Evolutionary conservation across 2,797 vertebrate species (phyloP).

Genomic region (Hypotaenidia philippensis): DNA sequence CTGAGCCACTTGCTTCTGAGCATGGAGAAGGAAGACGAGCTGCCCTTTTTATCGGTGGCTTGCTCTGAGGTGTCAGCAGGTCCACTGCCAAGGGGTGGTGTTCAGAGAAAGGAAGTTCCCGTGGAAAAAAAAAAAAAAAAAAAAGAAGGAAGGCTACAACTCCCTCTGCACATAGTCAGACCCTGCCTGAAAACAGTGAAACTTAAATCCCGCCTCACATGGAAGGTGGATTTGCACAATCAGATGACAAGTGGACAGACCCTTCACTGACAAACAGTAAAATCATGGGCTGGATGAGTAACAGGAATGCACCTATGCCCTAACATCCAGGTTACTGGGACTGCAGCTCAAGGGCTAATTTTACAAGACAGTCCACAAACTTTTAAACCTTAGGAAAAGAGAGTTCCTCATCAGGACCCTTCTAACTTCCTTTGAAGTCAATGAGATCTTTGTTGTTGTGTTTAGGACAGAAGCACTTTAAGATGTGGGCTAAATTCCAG

Average conservation of each 20-base stretch:
- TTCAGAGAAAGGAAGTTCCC: conserved; percentile 61
- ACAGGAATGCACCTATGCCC: background rate
- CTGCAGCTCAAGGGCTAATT: background rate
- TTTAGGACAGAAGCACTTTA: background rate
- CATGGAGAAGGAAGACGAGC: conserved; percentile 1
- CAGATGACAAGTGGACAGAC: conserved; percentile 49
- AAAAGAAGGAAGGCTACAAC: background rate
- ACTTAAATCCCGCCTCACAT: conserved; percentile 30
- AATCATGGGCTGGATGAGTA: conserved; percentile 21
- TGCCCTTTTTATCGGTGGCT: conserved; percentile 64
- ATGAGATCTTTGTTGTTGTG: background rate
- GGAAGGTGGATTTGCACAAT: conserved; percentile 51
- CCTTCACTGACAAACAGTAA: conserved; percentile 44
- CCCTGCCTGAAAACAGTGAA: conserved; percentile 32
- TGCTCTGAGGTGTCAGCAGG: conserved; percentile 47
- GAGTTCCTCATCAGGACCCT: background rate
- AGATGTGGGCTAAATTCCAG: background rate
- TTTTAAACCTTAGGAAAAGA: background rate
- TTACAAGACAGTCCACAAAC: background rate
- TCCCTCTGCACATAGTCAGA: conserved; percentile 57
- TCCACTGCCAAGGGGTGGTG: conserved; percentile 68
- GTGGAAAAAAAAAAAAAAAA: background rate
- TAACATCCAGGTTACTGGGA: background rate
- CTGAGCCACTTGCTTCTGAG: conserved; percentile 7
- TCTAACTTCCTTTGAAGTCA: background rate